Conservation (phyloP, 2,113 vertebrate species). For the Abramis brama region DNA sequence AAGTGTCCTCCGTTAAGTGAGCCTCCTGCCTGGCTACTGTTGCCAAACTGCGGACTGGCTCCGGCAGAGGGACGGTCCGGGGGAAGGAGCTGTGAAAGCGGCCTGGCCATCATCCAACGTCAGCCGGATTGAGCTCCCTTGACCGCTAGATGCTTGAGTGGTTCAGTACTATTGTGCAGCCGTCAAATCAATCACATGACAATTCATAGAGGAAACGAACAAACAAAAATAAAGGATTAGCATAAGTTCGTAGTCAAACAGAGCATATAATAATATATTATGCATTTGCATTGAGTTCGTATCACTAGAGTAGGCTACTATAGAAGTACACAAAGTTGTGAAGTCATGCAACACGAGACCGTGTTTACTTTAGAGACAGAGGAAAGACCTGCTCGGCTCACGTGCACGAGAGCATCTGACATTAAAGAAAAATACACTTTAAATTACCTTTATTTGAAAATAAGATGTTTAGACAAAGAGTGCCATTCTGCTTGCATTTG, state of each 20-base stretch:
- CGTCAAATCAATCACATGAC: conserved; percentile 40
- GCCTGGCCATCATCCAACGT: conserved; percentile 77
- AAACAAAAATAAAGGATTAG: not conserved
- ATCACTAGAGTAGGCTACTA: not conserved
- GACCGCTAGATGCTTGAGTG: conserved; percentile 32
- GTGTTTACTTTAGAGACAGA: not conserved
- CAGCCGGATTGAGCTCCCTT: conserved; percentile 51
- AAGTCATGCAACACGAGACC: conserved; percentile 6
- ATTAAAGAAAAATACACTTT: no score
- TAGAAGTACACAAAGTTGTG: conserved; percentile 9
- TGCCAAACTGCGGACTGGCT: conserved; percentile 78
- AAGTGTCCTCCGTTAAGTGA: conserved; percentile 71
- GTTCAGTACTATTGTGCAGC: conserved; percentile 36
- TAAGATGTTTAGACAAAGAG: not conserved
- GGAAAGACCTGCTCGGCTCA: conserved; percentile 6
- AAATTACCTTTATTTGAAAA: conserved; percentile 44
- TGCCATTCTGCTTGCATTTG: conserved; percentile 26
- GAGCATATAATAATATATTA: not conserved
- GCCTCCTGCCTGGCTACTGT: conserved; percentile 70
- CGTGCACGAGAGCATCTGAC: conserved; percentile 17
- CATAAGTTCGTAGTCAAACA: not conserved
- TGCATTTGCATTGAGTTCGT: not conserved
- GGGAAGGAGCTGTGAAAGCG: conserved; percentile 76
- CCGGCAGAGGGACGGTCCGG: conserved; percentile 77
- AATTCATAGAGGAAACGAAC: conserved; percentile 11